Percentiles rank a stretch among this genome's conserved stretches.
These are phyloP conservation scores for Thumatha senex DNA, from an alignment of 2,888 invertebrate genomes.

Conservation along the genomic window DNA sequence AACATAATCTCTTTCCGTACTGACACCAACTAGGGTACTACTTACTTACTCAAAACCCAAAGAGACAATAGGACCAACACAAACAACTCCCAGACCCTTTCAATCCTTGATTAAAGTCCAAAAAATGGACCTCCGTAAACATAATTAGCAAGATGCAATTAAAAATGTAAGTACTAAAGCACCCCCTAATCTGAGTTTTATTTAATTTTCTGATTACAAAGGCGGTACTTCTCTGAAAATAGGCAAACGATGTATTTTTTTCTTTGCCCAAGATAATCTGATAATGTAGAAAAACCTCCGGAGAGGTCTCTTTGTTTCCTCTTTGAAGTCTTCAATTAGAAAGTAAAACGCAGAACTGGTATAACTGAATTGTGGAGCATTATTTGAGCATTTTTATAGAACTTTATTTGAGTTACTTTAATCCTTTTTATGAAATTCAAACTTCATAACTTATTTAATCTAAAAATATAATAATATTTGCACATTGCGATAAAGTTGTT, in stretches of 20 bases:
- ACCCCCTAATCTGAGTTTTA: constrained; percentile 39
- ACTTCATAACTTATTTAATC: no score
- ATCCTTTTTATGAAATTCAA: no score
- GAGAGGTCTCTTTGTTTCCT: constrained; percentile 27
- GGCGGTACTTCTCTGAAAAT: constrained; percentile 31
- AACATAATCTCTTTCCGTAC: constrained; percentile 5
- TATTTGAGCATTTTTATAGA: background rate
- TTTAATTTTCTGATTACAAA: constrained; percentile 42
- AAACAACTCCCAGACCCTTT: constrained; percentile 30
- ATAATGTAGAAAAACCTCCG: constrained; percentile 35
- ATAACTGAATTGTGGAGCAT: constrained; percentile 13
- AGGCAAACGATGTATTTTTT: constrained; percentile 34
- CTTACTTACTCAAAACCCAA: constrained; percentile 13
- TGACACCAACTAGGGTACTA: constrained; percentile 8
- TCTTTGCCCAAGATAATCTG: constrained; percentile 32
- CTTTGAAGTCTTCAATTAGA: constrained; percentile 31
- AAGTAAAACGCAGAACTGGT: constrained; percentile 12
- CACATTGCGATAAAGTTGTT: no score
- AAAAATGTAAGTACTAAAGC: constrained; percentile 40
- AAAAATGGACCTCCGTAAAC: constrained; percentile 34
- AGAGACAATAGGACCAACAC: constrained; percentile 24
- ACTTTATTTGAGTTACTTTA: no score
- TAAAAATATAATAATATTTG: no score
- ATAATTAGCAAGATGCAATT: constrained; percentile 38
- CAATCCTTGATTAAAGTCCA: constrained; percentile 30